phyloP scores from a whole-genome alignment of 2,888 invertebrate species.

The Rambutsinella grinnellia region DNA sequence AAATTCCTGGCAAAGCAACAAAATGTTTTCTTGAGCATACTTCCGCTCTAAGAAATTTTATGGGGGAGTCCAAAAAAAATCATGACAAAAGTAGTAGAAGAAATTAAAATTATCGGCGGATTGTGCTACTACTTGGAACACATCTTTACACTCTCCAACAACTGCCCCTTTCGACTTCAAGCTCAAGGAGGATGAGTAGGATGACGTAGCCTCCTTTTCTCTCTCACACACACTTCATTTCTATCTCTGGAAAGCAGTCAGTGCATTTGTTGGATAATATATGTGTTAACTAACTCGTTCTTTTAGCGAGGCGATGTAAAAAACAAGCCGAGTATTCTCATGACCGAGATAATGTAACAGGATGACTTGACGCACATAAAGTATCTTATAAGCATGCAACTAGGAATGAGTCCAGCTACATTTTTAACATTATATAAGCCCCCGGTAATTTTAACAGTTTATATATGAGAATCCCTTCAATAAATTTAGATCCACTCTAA shows the following conservation, averaged over 20 bases:
- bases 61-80: slow-evolving; percentile 22
- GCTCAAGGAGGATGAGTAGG: neutral
- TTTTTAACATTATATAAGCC: too few species aligned
- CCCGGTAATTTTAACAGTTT: too few species aligned
- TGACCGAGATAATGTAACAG: slow-evolving; percentile 11
- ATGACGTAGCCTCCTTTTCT: neutral
- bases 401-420: too few species aligned
- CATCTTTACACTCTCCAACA: neutral
- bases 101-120: slow-evolving; percentile 37
- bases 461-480: too few species aligned
- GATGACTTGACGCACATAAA: slow-evolving; percentile 25
- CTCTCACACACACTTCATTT: too few species aligned
- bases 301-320: neutral
- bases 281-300: slow-evolving; percentile 14
- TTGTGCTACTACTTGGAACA: slow-evolving; percentile 6
- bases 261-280: slow-evolving; percentile 6
- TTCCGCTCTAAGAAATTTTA: slow-evolving; percentile 39
- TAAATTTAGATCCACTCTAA: too few species aligned
- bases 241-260: too few species aligned
- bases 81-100: neutral
- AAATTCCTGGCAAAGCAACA: slow-evolving; percentile 53
- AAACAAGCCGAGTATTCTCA: slow-evolving; percentile 9
- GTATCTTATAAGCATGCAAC: neutral
- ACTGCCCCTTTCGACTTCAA: neutral
- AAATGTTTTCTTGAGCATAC: slow-evolving; percentile 55